These are phyloP conservation scores for Manis javanica DNA, from an alignment of 2,797 vertebrate species.

Conservation along the genomic window DNA sequence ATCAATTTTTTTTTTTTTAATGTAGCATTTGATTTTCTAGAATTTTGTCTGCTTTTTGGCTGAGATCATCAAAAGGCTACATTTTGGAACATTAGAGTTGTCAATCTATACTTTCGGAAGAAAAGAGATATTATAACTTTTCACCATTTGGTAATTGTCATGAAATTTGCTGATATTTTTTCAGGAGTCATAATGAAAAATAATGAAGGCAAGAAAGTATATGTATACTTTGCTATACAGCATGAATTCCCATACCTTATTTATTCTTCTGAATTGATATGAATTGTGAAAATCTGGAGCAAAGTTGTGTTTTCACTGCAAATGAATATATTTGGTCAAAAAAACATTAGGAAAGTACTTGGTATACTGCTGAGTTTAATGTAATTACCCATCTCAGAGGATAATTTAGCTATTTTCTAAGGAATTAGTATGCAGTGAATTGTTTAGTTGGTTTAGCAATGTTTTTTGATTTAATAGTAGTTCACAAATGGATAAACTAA, in stretches of 20 bases:
- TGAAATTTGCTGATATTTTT: constrained; percentile 25
- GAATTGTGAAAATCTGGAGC: background rate
- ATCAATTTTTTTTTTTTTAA: background rate
- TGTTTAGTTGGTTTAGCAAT: constrained; percentile 11
- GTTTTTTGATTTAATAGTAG: constrained; percentile 22
- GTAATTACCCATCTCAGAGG: background rate
- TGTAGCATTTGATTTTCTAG: constrained; percentile 34
- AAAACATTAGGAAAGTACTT: constrained; percentile 16
- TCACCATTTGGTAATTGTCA: background rate
- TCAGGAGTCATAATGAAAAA: background rate
- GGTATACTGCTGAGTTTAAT: background rate
- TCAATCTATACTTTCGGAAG: constrained; percentile 8
- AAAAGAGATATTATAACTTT: background rate
- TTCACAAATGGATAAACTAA: constrained; percentile 17
- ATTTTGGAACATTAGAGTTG: constrained; percentile 31
- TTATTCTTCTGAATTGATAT: constrained; percentile 8
- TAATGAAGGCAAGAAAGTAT: background rate
- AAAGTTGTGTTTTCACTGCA: constrained; percentile 30
- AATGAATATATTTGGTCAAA: constrained; percentile 31
- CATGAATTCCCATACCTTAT: background rate
- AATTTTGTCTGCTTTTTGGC: background rate
- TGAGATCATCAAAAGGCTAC: constrained; percentile 22
- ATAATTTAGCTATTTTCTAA: background rate
- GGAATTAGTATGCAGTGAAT: background rate
- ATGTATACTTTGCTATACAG: background rate